Evolutionary conservation across 1,140 invertebrate genomes (phyloP).

Genomic region (Andrena cerasifolii): DNA sequence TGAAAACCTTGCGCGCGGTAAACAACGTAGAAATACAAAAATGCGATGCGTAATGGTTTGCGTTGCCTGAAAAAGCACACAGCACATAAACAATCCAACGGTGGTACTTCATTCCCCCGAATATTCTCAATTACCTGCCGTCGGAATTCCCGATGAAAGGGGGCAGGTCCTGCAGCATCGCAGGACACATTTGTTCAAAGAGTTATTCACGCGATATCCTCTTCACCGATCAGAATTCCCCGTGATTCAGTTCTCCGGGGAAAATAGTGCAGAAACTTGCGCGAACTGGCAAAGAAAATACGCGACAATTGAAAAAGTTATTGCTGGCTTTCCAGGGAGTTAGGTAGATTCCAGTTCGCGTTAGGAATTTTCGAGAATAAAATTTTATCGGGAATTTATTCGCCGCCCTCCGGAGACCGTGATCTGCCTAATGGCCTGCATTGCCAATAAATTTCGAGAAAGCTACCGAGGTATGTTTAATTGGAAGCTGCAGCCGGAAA

Average conservation of each 20-base stretch:
- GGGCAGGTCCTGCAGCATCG: too few relatives aligned
- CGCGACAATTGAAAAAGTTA: too few relatives aligned
- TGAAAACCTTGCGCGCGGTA: too few relatives aligned
- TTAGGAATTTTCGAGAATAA: conserved; percentile 5
- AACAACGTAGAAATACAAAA: not conserved
- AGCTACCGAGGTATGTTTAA: conserved; percentile 18
- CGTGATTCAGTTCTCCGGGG: too few relatives aligned
- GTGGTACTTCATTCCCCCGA: not conserved
- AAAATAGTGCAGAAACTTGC: too few relatives aligned
- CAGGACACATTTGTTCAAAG: too few relatives aligned
- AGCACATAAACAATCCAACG: not conserved
- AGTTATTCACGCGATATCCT: too few relatives aligned
- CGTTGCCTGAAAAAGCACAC: not conserved
- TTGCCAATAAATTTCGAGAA: conserved; percentile 16
- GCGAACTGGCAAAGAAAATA: too few relatives aligned
- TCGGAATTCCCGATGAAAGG: too few relatives aligned
- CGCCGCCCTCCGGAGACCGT: not conserved
- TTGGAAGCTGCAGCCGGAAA: not conserved
- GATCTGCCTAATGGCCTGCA: conserved; percentile 12
- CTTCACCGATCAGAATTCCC: too few relatives aligned
- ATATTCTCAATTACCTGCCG: too few relatives aligned
- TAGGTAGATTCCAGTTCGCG: not conserved
- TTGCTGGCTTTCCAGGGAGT: not conserved
- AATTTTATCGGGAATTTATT: conserved; percentile 2
- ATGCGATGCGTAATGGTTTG: not conserved